Evolutionary conservation across 2,797 vertebrate genomes (phyloP).

Genomic region (Takifugu ocellatus): DNA sequence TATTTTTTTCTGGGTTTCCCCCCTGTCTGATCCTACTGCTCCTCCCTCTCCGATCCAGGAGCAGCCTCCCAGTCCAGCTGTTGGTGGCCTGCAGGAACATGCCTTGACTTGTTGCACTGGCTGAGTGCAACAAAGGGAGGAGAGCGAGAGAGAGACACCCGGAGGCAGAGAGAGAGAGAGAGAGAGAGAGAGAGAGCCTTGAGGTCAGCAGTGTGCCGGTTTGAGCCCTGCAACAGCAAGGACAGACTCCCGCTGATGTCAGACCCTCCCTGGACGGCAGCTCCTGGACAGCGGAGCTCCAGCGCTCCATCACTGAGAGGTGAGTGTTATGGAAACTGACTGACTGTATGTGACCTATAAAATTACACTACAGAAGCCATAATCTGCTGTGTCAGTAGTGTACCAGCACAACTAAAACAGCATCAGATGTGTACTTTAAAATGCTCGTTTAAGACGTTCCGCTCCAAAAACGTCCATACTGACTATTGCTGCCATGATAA

Average conservation of each 20-base stretch:
- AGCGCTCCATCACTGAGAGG: constrained; percentile 29
- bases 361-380: constrained; percentile 20
- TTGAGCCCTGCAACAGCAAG: constrained; percentile 29
- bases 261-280: constrained; percentile 15
- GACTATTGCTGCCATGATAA: constrained; percentile 40
- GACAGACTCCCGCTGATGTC: constrained; percentile 33
- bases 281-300: constrained; percentile 26
- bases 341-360: constrained; percentile 20
- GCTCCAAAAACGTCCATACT: constrained; percentile 13
- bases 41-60: constrained; percentile 66
- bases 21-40: constrained; percentile 65
- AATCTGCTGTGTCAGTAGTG: constrained; percentile 5
- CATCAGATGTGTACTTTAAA: constrained; percentile 13
- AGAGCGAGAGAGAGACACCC: not conserved
- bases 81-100: constrained; percentile 74
- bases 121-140: constrained; percentile 35
- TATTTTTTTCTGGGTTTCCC: constrained; percentile 60
- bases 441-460: constrained; percentile 8
- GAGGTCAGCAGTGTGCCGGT: constrained; percentile 60
- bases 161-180: not conserved
- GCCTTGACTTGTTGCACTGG: constrained; percentile 81
- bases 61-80: constrained; percentile 63
- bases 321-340: constrained; percentile 48
- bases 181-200: constrained; percentile 1
- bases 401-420: constrained; percentile 10